phyloP scores from a whole-genome alignment of 2,797 vertebrate genomes.

The Falco novaeseelandiae region DNA sequence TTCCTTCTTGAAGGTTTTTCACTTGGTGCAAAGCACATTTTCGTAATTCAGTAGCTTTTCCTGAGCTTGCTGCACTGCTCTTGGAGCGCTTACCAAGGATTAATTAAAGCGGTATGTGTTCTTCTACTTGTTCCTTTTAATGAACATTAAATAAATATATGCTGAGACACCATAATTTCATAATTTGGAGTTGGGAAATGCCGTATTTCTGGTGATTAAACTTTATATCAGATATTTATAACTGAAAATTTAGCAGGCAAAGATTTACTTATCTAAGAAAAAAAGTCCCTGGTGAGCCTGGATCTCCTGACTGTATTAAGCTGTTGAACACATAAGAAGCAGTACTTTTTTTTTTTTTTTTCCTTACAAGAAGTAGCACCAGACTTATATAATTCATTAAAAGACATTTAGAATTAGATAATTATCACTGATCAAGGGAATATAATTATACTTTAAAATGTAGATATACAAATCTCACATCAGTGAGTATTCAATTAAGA shows the following conservation, averaged over 20 bases:
- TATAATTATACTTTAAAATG: conserved; percentile 31
- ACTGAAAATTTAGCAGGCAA: neutral
- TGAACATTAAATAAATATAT: neutral
- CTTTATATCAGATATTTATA: neutral
- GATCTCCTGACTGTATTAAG: neutral
- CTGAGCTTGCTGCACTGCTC: neutral
- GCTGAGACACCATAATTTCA: neutral
- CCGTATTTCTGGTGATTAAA: neutral
- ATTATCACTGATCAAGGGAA: neutral
- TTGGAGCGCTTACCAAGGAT: neutral
- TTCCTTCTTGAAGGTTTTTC: neutral
- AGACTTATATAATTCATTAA: conserved; percentile 45
- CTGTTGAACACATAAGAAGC: neutral
- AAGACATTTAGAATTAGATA: neutral
- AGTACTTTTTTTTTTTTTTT: neutral
- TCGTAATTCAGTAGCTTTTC: neutral
- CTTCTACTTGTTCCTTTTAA: neutral
- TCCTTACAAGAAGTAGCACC: neutral
- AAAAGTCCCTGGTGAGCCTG: neutral
- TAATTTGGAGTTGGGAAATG: neutral
- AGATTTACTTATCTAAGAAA: conserved; percentile 2
- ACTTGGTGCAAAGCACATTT: neutral
- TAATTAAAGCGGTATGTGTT: neutral
- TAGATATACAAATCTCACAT: neutral
- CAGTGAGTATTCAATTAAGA: conserved; percentile 43